These are phyloP conservation scores for Gasteruption jaculator DNA, from an alignment of 2,888 invertebrate genomes.

Conservation along the genomic window DNA sequence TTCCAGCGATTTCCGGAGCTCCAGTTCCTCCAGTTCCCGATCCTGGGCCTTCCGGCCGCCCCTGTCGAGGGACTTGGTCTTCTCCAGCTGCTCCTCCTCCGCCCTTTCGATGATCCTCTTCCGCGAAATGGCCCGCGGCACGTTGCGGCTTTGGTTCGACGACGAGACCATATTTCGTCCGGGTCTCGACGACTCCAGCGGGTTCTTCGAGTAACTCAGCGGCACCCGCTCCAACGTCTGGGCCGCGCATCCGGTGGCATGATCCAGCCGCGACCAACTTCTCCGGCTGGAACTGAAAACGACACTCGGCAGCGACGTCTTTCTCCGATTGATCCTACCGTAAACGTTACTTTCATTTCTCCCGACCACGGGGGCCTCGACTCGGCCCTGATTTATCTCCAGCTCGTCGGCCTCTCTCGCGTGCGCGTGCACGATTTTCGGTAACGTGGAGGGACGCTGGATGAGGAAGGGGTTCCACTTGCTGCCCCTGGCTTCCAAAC, in stretches of 20 bases:
- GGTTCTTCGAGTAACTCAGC: slow-evolving; percentile 28
- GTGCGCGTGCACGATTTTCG: slow-evolving; percentile 36
- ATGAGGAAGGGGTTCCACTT: slow-evolving; percentile 17
- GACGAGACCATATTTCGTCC: too few relatives aligned
- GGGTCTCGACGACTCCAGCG: slow-evolving; percentile 25
- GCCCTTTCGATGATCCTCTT: slow-evolving; percentile 40
- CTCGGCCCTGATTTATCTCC: slow-evolving; percentile 26
- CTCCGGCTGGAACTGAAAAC: too few relatives aligned
- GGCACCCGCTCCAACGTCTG: too few relatives aligned
- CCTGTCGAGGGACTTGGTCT: slow-evolving; percentile 17
- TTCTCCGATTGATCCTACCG: slow-evolving; percentile 41
- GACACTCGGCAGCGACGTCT: slow-evolving; percentile 36
- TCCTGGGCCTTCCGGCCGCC: slow-evolving; percentile 10
- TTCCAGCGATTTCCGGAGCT: background rate
- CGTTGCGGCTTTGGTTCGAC: slow-evolving; percentile 14
- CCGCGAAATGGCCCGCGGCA: slow-evolving; percentile 37
- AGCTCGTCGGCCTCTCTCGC: slow-evolving; percentile 16
- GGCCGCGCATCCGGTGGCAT: too few relatives aligned
- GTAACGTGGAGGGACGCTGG: slow-evolving; percentile 43
- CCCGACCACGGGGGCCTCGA: slow-evolving; percentile 24
- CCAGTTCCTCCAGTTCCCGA: too few relatives aligned
- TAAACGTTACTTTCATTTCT: slow-evolving; percentile 42
- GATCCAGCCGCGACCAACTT: too few relatives aligned
- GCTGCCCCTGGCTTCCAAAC: slow-evolving; percentile 24
- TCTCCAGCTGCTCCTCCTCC: slow-evolving; percentile 24